A percentile compares a stretch with the other conserved stretches of the same genome.
phyloP scores from a whole-genome alignment of 2,113 vertebrate genomes.

The Psilopsiagon aymara region DNA sequence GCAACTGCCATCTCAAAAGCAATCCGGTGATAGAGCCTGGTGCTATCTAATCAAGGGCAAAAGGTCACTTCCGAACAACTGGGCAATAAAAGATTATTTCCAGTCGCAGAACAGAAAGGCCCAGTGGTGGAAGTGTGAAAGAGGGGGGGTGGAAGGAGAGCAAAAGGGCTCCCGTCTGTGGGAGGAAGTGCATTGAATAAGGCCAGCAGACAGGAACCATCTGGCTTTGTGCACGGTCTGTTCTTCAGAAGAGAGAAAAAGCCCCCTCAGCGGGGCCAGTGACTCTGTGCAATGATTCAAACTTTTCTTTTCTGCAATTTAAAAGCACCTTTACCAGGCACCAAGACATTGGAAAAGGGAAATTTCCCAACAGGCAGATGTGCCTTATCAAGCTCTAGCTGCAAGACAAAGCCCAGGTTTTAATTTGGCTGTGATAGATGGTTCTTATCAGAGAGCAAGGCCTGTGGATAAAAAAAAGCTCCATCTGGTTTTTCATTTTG shows the following conservation, averaged over 20 bases:
- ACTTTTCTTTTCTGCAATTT: conserved; percentile 51
- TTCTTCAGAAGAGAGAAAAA: conserved; percentile 78
- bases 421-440: conserved; percentile 17
- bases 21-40: conserved; percentile 90
- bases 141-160: conserved; percentile 62
- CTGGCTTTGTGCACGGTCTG: conserved; percentile 88
- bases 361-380: neutral
- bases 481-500: neutral
- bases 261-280: conserved; percentile 72
- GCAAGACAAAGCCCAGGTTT: neutral
- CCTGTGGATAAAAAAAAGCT: neutral
- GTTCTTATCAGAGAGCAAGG: neutral
- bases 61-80: conserved; percentile 99
- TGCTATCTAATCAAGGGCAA: conserved; percentile 99
- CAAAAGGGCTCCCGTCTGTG: conserved; percentile 80
- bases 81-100: conserved; percentile 99
- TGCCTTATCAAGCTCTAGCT: neutral
- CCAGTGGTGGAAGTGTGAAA: conserved; percentile 74
- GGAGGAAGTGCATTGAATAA: conserved; percentile 93
- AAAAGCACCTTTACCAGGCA: conserved; percentile 72
- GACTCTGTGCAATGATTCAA: conserved; percentile 73
- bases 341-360: neutral
- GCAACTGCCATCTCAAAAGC: conserved; percentile 86
- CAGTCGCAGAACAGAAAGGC: conserved; percentile 88
- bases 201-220: conserved; percentile 96